These are phyloP conservation scores for Enteromius thamalakanensis DNA, from an alignment of 2,797 vertebrate species.

Conservation along the genomic window DNA sequence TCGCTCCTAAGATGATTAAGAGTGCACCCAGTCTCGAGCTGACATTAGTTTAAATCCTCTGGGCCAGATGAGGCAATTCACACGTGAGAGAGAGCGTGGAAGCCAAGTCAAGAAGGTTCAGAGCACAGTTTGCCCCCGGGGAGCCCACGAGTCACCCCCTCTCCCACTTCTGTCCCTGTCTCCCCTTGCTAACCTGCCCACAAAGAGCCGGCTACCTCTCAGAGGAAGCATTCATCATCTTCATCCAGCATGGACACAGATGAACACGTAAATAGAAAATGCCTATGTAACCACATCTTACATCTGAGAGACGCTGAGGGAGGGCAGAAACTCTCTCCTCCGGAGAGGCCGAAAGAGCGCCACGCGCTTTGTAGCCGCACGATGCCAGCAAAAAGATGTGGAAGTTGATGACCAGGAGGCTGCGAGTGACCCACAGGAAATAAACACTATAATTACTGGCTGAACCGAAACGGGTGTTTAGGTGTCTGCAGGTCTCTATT, in stretches of 20 bases:
- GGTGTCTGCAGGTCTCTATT: constrained; percentile 54
- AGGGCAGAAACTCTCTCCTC: constrained; percentile 60
- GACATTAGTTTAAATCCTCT: constrained; percentile 72
- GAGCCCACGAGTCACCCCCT: constrained; percentile 58
- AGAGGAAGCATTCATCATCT: constrained; percentile 72
- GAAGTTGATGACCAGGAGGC: constrained; percentile 61
- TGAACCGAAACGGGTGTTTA: constrained; percentile 53
- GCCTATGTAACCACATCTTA: constrained; percentile 76
- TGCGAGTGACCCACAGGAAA: constrained; percentile 55
- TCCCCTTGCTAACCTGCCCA: constrained; percentile 57
- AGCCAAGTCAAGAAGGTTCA: constrained; percentile 68
- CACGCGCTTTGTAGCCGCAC: constrained; percentile 42
- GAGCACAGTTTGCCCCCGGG: constrained; percentile 60
- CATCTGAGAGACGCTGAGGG: constrained; percentile 68
- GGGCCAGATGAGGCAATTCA: constrained; percentile 66
- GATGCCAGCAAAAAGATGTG: constrained; percentile 45
- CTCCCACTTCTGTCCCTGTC: constrained; percentile 64
- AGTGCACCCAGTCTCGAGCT: constrained; percentile 64
- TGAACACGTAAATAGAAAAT: constrained; percentile 66
- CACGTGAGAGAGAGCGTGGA: constrained; percentile 62
- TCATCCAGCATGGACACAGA: constrained; percentile 60
- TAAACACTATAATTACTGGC: constrained; percentile 59
- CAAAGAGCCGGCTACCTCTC: constrained; percentile 68
- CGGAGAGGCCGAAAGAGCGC: constrained; percentile 50
- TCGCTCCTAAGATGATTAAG: constrained; percentile 76